A percentile compares a stretch with the other conserved stretches of the same genome.
These are phyloP conservation scores for Spilarctia lutea DNA, from an alignment of 2,888 invertebrate genomes.

Conservation along the genomic window DNA sequence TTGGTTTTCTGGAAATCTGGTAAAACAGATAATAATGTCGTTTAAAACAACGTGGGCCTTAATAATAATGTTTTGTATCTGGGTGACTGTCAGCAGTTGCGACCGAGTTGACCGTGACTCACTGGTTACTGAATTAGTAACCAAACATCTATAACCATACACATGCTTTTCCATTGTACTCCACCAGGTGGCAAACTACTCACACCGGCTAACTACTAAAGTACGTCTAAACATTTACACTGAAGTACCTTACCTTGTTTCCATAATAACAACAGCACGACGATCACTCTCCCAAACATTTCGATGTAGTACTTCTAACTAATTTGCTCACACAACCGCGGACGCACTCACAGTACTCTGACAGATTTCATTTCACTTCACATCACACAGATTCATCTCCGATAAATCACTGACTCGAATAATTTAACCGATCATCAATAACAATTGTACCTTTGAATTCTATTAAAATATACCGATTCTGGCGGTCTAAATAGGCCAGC, in stretches of 20 bases:
- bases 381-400: conserved; percentile 34
- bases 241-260: conserved; percentile 63
- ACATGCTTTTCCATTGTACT: background rate
- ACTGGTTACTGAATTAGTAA: conserved; percentile 21
- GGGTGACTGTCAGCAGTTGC: conserved; percentile 16
- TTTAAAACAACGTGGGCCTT: conserved; percentile 9
- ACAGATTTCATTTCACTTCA: conserved; percentile 47
- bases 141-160: conserved; percentile 1
- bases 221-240: background rate
- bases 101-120: conserved; percentile 25
- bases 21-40: background rate
- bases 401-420: conserved; percentile 54
- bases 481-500: conserved; percentile 75
- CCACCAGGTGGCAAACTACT: background rate
- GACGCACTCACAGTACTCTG: conserved; percentile 51
- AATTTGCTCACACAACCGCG: conserved; percentile 49
- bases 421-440: conserved; percentile 51
- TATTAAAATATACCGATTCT: conserved; percentile 69
- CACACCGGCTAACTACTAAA: conserved; percentile 12
- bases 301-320: conserved; percentile 48
- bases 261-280: conserved; percentile 65
- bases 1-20: background rate
- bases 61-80: conserved; percentile 16
- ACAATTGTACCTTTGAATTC: conserved; percentile 56
- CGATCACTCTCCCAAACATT: conserved; percentile 61